Evolutionary conservation across 2,113 vertebrate genomes (phyloP).

Genomic region (Benthochromis sp.): DNA sequence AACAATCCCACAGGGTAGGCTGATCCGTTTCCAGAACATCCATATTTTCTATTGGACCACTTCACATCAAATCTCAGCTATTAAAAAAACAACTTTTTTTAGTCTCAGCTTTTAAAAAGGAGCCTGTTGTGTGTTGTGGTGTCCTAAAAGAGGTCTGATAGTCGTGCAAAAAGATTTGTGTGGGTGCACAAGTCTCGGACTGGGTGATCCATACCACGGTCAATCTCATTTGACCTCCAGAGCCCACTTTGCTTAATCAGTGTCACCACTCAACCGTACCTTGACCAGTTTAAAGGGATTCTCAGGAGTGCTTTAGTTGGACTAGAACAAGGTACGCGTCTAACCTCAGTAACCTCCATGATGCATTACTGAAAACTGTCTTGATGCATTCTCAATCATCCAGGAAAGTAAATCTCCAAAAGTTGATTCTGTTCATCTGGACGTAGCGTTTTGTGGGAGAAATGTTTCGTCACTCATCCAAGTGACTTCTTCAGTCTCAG

Average conservation of each 20-base stretch:
- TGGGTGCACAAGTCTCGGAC: not conserved
- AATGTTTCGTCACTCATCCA: too few species aligned
- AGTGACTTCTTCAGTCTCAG: too few species aligned
- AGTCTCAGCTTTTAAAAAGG: not conserved
- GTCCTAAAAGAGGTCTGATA: not conserved
- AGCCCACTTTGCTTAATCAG: not conserved
- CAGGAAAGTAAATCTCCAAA: too few species aligned
- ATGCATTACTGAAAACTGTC: not conserved
- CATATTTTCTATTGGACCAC: not conserved
- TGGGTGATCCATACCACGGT: not conserved
- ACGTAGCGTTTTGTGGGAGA: too few species aligned
- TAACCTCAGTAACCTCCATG: not conserved
- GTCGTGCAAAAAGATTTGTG: not conserved
- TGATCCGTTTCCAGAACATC: not conserved
- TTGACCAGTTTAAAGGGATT: not conserved
- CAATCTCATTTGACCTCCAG: not conserved
- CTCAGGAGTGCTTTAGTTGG: not conserved
- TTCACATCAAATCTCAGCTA: not conserved
- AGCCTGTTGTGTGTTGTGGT: not conserved
- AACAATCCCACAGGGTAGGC: not conserved
- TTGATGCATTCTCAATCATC: too few species aligned
- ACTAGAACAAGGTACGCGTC: not conserved
- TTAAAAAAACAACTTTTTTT: not conserved
- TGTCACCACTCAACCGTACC: not conserved
- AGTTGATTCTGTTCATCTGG: too few species aligned